These are phyloP conservation scores for Chascanopsetta lugubris DNA, from an alignment of 2,113 vertebrate species.

Conservation along the genomic window DNA sequence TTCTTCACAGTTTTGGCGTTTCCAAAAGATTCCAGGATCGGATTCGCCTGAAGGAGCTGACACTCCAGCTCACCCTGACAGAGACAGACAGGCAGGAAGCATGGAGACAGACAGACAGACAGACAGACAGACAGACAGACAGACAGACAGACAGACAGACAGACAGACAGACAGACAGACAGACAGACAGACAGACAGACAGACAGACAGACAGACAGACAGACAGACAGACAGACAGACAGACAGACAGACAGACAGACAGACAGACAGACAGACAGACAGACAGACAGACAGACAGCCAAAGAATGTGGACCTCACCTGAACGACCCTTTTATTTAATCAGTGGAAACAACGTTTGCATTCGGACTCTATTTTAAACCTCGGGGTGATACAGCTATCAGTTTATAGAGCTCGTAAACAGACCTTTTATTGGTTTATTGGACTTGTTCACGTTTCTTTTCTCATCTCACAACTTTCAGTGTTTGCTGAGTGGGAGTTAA, in stretches of 20 bases:
- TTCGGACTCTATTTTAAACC: too few species aligned
- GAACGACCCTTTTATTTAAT: too few species aligned
- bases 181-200: constrained; percentile 14
- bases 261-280: constrained; percentile 27
- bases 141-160: neutral
- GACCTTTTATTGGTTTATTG: neutral
- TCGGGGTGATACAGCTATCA: too few species aligned
- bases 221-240: constrained; percentile 10
- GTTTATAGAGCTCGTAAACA: neutral
- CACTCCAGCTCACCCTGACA: constrained; percentile 94
- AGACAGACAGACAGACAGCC: constrained; percentile 22
- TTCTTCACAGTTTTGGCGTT: constrained; percentile 99
- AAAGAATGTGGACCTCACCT: too few species aligned
- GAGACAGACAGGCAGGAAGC: constrained; percentile 47
- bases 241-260: constrained; percentile 23
- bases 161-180: too few species aligned
- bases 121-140: neutral
- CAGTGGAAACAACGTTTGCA: too few species aligned
- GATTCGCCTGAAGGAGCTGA: constrained; percentile 97
- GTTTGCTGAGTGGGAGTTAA: neutral
- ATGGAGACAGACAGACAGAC: too few species aligned
- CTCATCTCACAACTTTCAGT: neutral
- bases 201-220: constrained; percentile 17
- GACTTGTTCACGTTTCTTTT: neutral
- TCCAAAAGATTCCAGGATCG: constrained; percentile 97